Conservation (phyloP, 2,113 vertebrate species). For the Python bivittatus region DNA sequence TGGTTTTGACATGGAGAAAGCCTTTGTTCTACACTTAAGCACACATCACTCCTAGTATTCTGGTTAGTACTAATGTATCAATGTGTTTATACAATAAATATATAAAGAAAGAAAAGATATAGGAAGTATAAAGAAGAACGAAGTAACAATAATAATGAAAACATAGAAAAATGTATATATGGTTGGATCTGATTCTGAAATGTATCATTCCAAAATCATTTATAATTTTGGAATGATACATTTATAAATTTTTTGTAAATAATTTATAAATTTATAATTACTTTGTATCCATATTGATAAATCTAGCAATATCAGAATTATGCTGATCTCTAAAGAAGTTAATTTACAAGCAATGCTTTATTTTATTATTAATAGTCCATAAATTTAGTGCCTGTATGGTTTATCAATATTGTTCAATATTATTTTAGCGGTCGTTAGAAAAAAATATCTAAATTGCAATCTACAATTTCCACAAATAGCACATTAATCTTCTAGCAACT, state of each 20-base stretch:
- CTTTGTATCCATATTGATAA: not conserved
- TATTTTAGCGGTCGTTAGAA: not conserved
- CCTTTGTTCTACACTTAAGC: not conserved
- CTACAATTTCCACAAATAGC: not conserved
- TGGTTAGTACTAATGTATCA: not conserved
- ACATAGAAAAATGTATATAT: not conserved
- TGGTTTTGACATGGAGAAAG: not conserved
- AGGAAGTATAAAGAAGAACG: not conserved
- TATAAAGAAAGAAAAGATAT: not conserved
- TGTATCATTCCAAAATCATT: not conserved
- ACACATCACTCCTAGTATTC: not conserved
- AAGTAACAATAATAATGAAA: not conserved
- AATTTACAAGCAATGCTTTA: not conserved
- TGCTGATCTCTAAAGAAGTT: not conserved
- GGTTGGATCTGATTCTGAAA: not conserved
- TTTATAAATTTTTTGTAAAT: no score
- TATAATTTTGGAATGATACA: no score
- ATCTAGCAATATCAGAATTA: not conserved
- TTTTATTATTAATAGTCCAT: not conserved
- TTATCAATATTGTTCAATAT: not conserved
- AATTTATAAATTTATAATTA: not conserved
- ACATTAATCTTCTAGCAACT: not conserved
- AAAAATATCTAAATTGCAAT: not conserved
- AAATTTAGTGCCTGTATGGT: not conserved
- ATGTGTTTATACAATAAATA: not conserved